Evolutionary conservation across 2,113 vertebrate species (phyloP).

Genomic region (Thinocorus orbignyianus): DNA sequence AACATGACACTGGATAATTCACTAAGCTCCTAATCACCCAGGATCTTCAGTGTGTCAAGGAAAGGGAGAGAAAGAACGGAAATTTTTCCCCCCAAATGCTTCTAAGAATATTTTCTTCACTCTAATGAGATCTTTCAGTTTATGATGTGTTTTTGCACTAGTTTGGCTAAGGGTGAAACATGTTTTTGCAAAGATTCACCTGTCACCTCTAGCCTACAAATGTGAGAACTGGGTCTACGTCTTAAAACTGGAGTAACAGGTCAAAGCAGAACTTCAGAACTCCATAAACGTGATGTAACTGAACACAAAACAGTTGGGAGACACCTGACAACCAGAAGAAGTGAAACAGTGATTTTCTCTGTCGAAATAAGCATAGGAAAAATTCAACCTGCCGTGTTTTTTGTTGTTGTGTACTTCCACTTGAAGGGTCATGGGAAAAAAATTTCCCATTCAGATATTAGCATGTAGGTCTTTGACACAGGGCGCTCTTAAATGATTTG

Average conservation of each 20-base stretch:
- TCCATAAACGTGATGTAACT: not conserved
- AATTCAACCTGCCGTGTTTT: not conserved
- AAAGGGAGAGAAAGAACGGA: not conserved
- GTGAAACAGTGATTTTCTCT: not conserved
- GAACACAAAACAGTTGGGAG: not conserved
- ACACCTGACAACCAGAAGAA: not conserved
- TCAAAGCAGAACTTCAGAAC: not conserved
- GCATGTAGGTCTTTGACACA: not conserved
- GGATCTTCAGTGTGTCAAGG: not conserved
- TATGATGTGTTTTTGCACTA: not conserved
- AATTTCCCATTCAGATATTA: not conserved
- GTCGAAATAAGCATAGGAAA: not conserved
- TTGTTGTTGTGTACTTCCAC: not conserved
- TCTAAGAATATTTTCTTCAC: not conserved
- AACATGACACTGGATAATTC: not conserved
- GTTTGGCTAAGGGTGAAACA: not conserved
- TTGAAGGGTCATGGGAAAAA: not conserved
- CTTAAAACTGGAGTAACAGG: not conserved
- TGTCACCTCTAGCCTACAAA: not conserved
- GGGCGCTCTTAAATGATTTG: not conserved
- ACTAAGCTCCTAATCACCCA: not conserved
- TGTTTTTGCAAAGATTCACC: fast-evolving
- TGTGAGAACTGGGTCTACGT: not conserved
- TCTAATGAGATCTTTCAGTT: not conserved
- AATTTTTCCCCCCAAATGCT: not conserved